These are phyloP conservation scores for Chaenodraco wilsoni DNA, from an alignment of 2,797 vertebrate species.

Conservation along the genomic window DNA sequence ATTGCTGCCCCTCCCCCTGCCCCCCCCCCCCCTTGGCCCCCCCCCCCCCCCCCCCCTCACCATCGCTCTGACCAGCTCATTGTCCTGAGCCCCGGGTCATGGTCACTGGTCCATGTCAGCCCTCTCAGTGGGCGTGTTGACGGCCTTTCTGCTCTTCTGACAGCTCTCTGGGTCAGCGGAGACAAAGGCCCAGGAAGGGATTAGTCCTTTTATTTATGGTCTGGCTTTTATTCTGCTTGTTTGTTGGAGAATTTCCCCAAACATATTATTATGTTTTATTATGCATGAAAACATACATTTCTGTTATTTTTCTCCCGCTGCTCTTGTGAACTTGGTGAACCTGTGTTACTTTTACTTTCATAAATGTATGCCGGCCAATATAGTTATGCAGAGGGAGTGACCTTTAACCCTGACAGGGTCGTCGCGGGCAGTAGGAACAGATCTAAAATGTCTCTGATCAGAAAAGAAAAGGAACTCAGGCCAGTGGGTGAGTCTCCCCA, in stretches of 20 bases:
- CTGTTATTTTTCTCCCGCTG: conserved; percentile 24
- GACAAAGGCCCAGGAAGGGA: conserved; percentile 68
- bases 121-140: conserved; percentile 84
- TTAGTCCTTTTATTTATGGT: conserved; percentile 63
- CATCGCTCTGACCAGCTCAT: conserved; percentile 54
- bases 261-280: conserved; percentile 58
- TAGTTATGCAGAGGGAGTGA: conserved; percentile 70
- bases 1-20: conserved; percentile 21
- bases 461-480: conserved; percentile 61
- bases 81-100: conserved; percentile 80
- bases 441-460: conserved; percentile 74
- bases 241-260: conserved; percentile 70
- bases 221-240: conserved; percentile 61
- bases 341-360: conserved; percentile 25
- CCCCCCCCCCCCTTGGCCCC: not conserved
- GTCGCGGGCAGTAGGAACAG: conserved; percentile 83
- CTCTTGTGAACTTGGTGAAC: conserved; percentile 43
- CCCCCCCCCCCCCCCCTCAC: not conserved
- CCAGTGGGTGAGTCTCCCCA: conserved; percentile 54
- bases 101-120: conserved; percentile 89
- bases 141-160: conserved; percentile 91
- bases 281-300: conserved; percentile 33
- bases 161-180: conserved; percentile 85
- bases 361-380: conserved; percentile 36
- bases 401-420: conserved; percentile 90